Base-by-base conservation (phyloP, 2,113 vertebrate species). In the Nanger granti region DNA sequence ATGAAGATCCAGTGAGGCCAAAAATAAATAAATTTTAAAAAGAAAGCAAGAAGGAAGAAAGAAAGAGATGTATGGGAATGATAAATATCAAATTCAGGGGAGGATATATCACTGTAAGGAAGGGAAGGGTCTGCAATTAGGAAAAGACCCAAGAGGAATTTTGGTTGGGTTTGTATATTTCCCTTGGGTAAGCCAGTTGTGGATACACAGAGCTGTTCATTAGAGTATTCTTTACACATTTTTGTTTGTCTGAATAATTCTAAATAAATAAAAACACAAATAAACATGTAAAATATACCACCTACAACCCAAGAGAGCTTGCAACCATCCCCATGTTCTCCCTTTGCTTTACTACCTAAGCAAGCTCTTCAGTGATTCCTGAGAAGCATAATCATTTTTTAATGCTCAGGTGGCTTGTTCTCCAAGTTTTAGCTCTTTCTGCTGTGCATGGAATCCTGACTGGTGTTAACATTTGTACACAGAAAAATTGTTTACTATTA, bases 231-330 rank as follows among this genome's bases (percentile, higher is more conserved):
- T 95, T 92, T 52, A 89, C 4, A 60, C 7, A 76, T 29, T 92
- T 87, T 66, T 87, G 34, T 86, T 87, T 76, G n/a, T 76, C 54
- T 93, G 83, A 96, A 95, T 89, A 94, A 92, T 86, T 73, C 2
- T 57, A 85, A 94, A 93, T 79, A 80, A 93, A 31, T 37, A 95
- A 89, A 62, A 87, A 87, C 12, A 79, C 73, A 84, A 87, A 80
- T 24, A 55, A 79, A 17, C 31, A 52, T 20, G 44, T 28, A 52
- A 34, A 80, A 20, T 8, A 54, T 18, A 87, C 41, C 13, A 2
- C 28, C 29, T 34, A 60, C 18, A 84, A n/a, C 34, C 62, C 37
- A 89, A 94, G 41, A 66, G 59, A 89, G 13, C 11, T 37, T 69
- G 69, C 18, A 87, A 37, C 22, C 47, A 49, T 20, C 44, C 54